These are phyloP conservation scores for Odocoileus hemionus DNA, from an alignment of 2,113 vertebrate species.

Conservation along the genomic window DNA sequence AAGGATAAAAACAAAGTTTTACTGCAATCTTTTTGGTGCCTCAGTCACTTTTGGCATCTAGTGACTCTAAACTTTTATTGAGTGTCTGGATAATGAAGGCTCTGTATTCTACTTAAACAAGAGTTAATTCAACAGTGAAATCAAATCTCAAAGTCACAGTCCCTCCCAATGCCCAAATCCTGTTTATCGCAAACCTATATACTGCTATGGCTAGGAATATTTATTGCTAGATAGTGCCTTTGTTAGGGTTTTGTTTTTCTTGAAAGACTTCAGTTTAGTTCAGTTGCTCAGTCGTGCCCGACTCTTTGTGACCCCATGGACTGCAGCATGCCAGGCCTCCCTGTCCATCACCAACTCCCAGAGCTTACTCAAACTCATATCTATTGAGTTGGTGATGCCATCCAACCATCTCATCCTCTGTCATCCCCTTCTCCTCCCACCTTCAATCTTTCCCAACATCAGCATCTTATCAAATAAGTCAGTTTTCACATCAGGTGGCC, in stretches of 20 bases:
- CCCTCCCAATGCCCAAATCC: not conserved
- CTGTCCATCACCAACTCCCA: not conserved
- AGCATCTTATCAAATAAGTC: not conserved
- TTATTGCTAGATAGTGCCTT: slow-evolving; percentile 20
- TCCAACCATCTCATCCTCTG: not conserved
- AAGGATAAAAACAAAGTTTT: slow-evolving; percentile 28
- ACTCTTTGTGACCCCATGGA: not conserved
- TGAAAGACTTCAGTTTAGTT: not conserved
- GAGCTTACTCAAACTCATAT: not conserved
- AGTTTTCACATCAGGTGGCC: not conserved
- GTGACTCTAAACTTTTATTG: slow-evolving; percentile 3
- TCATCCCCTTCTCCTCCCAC: not conserved
- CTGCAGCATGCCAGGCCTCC: not conserved
- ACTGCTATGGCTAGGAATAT: not conserved
- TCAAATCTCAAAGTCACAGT: slow-evolving; percentile 23
- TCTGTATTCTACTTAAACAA: slow-evolving; percentile 16
- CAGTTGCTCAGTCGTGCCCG: not conserved
- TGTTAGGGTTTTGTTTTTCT: not conserved
- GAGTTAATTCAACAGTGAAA: slow-evolving; percentile 27
- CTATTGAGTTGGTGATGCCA: not conserved
- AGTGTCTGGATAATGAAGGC: not conserved
- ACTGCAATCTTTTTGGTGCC: not conserved
- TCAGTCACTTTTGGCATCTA: not conserved
- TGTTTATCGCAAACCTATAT: not conserved
- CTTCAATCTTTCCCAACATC: not conserved